Conservation (phyloP, 2,113 vertebrate species). For the Notarius quadriscutis region DNA sequence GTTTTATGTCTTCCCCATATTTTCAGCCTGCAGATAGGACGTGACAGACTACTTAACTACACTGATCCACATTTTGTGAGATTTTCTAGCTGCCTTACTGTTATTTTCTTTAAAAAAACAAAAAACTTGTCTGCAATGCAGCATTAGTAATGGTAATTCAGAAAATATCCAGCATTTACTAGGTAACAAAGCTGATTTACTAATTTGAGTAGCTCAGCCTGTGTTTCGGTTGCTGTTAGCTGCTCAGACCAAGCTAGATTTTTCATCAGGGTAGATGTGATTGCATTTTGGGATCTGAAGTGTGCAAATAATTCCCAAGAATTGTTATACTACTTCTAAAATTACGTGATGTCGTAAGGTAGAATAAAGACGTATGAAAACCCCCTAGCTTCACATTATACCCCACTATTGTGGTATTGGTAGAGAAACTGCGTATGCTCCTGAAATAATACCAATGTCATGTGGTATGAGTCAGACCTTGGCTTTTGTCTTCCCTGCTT, state of each 20-base stretch:
- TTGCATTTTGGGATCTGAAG: not conserved
- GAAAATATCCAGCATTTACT: not conserved
- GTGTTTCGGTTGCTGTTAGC: not conserved
- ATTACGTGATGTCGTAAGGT: not conserved
- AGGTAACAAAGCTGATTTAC: not conserved
- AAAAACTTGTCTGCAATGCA: not conserved
- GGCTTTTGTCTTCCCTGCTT: not conserved
- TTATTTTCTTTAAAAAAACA: not conserved
- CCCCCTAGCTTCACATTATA: no score
- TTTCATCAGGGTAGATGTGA: not conserved
- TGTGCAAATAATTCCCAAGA: not conserved
- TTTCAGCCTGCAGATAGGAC: no score
- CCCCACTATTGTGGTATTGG: not conserved
- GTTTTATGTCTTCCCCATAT: no score
- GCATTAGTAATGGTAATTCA: not conserved
- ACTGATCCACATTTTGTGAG: not conserved
- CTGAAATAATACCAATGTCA: slow-evolving; percentile 20
- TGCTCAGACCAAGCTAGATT: not conserved
- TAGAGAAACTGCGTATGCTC: not conserved
- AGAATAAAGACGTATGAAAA: not conserved
- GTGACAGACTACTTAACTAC: not conserved
- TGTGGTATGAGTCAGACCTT: not conserved
- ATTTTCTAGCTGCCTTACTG: not conserved
- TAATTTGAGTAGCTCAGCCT: not conserved
- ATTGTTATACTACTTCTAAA: not conserved